Evolutionary conservation across 2,113 vertebrate species (phyloP).

Genomic region (Corvus moneduloides): DNA sequence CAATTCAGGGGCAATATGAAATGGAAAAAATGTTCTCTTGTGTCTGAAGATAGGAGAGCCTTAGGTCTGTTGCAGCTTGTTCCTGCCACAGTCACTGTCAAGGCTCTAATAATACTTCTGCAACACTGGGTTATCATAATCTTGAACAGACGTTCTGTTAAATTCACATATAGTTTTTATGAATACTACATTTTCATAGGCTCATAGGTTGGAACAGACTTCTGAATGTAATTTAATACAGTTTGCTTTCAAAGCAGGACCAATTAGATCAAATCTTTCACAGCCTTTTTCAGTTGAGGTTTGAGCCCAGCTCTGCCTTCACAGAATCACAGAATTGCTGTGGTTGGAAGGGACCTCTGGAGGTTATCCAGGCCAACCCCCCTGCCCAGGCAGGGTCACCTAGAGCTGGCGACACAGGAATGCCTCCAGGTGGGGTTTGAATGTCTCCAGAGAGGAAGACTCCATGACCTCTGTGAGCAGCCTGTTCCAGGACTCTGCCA

Average conservation of each 20-base stretch:
- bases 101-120: not conserved
- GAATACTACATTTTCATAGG: not conserved
- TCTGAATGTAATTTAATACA: not conserved
- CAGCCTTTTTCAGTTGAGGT: not conserved
- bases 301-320: not conserved
- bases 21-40: not conserved
- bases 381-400: not conserved
- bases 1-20: not conserved
- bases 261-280: not conserved
- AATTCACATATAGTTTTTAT: accelerated
- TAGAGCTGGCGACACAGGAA: not conserved
- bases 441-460: not conserved
- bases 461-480: not conserved
- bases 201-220: not conserved
- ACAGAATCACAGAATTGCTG: not conserved
- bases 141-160: not conserved
- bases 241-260: not conserved
- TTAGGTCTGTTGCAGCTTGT: not conserved
- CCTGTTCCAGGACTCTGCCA: not conserved
- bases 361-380: not conserved
- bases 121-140: not conserved
- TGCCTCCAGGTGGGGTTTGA: not conserved
- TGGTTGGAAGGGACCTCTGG: not conserved
- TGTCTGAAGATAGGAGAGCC: not conserved
- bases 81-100: not conserved